Evolutionary conservation across 2,113 vertebrate species (phyloP).

Genomic region (Rhinichthys klamathensis): DNA sequence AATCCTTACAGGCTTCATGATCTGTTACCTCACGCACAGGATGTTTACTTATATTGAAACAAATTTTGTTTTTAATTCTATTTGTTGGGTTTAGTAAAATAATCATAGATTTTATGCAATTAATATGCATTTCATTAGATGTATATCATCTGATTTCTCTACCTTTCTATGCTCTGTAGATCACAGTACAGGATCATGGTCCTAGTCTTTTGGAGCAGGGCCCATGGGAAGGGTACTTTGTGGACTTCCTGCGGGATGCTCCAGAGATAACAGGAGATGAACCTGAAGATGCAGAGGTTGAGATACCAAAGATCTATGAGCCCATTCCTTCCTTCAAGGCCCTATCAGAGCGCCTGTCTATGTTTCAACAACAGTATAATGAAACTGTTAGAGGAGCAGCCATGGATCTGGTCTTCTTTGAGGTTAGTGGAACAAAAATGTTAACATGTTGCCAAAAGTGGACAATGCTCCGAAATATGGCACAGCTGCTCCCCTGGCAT

Average conservation of each 20-base stretch:
- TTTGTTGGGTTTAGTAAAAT: background rate
- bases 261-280: constrained; percentile 80
- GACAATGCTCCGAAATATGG: background rate
- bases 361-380: constrained; percentile 82
- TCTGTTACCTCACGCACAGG: background rate
- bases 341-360: constrained; percentile 73
- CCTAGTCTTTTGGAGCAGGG: constrained; percentile 65
- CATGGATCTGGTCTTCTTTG: constrained; percentile 87
- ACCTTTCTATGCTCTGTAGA: constrained; percentile 59
- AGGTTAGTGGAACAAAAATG: constrained; percentile 66
- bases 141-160: background rate
- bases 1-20: background rate
- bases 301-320: constrained; percentile 83
- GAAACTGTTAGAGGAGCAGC: constrained; percentile 77
- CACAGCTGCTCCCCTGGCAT: background rate
- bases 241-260: constrained; percentile 82
- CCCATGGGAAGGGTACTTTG: constrained; percentile 75
- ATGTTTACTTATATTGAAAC: background rate
- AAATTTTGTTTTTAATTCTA: background rate
- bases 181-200: constrained; percentile 76
- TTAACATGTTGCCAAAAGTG: background rate
- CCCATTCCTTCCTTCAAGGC: constrained; percentile 76
- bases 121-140: background rate
- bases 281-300: constrained; percentile 75
- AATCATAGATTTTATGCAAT: background rate